These are phyloP conservation scores for Ctenodactylus gundi DNA, from an alignment of 2,113 vertebrate species.

Conservation along the genomic window DNA sequence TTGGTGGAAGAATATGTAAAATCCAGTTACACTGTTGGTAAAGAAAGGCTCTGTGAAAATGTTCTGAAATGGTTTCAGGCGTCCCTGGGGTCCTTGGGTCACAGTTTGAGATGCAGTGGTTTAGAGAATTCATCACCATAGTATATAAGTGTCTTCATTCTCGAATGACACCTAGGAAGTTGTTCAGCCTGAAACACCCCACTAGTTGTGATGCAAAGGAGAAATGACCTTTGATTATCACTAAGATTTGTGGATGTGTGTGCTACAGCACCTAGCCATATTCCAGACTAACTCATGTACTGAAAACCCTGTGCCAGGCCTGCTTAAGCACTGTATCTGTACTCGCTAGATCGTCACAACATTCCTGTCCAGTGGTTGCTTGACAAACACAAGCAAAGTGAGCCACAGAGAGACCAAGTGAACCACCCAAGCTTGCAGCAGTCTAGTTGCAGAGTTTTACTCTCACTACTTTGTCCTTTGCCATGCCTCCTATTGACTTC, in stretches of 20 bases:
- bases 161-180: neutral
- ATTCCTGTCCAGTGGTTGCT: neutral
- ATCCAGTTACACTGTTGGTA: neutral
- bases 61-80: neutral
- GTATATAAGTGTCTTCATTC: neutral
- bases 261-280: neutral
- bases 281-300: neutral
- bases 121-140: neutral
- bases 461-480: neutral
- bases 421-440: neutral
- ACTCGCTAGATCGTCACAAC: neutral
- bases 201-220: neutral
- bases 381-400: neutral
- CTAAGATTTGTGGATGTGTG: neutral
- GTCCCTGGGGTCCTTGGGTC: neutral
- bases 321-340: neutral
- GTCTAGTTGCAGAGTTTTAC: neutral
- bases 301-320: neutral
- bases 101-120: neutral
- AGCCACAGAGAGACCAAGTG: neutral
- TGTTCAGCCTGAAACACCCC: neutral
- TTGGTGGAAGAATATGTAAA: neutral
- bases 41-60: neutral
- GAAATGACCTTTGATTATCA: neutral
- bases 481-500: neutral